Base-by-base conservation (phyloP, 1,140 invertebrate species). In the Pogonus chalceus region DNA sequence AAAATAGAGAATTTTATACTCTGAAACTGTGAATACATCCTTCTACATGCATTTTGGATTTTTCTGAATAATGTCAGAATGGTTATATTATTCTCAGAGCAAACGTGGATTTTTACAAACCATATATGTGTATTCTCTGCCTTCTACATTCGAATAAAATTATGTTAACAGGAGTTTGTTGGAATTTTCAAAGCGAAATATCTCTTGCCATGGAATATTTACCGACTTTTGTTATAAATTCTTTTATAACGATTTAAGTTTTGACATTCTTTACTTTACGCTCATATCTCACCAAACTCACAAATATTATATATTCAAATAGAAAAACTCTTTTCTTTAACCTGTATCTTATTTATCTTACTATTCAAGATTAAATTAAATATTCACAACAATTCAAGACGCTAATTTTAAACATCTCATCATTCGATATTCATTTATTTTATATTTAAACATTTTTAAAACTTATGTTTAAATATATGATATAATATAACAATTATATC, bases 1-100 rank as follows among this genome's bases (percentile, higher is more conserved):
- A 61, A 59, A 61, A 55, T 57, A 59, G 57, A 60, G 54, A 60
- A 60, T 60, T 54, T 60, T 56, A 54, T 58, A 55, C 56, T 52
- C 49, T 53, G 51, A 9, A 4, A 43, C 37, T 43, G 18, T 43
- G 37, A 18, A 9, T 43, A 43, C 26, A 31, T 14, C 7, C 26
- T 43, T 7, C 9, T 18, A 43, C 37, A 43, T 18, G 18, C 37
- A 43, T 43, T 43, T 18, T 18, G 37, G 37, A 43, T 43, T 43
- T 43, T 43, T 43, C 37, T 43, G 37, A 43, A 43, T 43, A 43
- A 43, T 43, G 37, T 43, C n/a, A 43, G 3, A 43, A 43, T 16
- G 9, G 18, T 43, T 10, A 43, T 43, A 43, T 43, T 43, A 43
- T 43, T 43, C 37, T 10, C 37, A 16, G 18, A 3, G 37, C 37